These are phyloP conservation scores for Drosophila helvetica DNA, from an alignment of 2,888 invertebrate genomes.

Conservation along the genomic window DNA sequence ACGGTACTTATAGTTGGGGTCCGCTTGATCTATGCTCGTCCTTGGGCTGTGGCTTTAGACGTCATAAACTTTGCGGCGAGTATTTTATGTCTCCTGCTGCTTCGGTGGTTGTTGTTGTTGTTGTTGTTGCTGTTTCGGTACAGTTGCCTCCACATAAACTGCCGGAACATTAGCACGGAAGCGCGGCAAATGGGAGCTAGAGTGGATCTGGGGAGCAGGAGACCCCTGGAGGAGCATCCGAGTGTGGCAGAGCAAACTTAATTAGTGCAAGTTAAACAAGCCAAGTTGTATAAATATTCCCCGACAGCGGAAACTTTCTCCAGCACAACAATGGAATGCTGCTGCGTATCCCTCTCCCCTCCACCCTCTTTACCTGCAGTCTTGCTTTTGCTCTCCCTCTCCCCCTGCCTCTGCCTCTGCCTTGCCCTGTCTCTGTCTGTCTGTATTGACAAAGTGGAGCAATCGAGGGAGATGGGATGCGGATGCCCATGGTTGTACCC, in stretches of 20 bases:
- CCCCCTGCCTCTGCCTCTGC: neutral
- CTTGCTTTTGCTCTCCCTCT: too few species aligned
- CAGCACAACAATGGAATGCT: conserved; percentile 71
- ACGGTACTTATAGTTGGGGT: neutral
- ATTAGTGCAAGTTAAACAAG: conserved; percentile 76
- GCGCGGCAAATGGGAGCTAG: neutral
- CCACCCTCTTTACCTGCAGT: neutral
- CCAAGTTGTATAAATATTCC: conserved; percentile 73
- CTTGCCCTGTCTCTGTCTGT: conserved; percentile 1
- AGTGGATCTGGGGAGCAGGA: neutral
- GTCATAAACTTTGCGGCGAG: conserved; percentile 56
- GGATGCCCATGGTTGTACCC: neutral
- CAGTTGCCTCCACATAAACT: conserved; percentile 5
- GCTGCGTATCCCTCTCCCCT: conserved; percentile 25
- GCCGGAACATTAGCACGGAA: conserved; percentile 16
- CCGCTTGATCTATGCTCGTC: conserved; percentile 52
- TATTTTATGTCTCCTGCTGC: conserved; percentile 38
- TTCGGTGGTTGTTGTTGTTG: neutral
- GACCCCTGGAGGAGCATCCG: conserved; percentile 54
- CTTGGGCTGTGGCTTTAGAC: conserved; percentile 47
- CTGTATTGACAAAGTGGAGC: conserved; percentile 53
- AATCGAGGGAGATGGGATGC: conserved; percentile 30
- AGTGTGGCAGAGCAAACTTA: conserved; percentile 74
- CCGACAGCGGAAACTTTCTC: conserved; percentile 68
- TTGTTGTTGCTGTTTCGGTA: neutral